Evolutionary conservation across 1,140 invertebrate species (phyloP).

Genomic region (Bombus sibiricus): DNA sequence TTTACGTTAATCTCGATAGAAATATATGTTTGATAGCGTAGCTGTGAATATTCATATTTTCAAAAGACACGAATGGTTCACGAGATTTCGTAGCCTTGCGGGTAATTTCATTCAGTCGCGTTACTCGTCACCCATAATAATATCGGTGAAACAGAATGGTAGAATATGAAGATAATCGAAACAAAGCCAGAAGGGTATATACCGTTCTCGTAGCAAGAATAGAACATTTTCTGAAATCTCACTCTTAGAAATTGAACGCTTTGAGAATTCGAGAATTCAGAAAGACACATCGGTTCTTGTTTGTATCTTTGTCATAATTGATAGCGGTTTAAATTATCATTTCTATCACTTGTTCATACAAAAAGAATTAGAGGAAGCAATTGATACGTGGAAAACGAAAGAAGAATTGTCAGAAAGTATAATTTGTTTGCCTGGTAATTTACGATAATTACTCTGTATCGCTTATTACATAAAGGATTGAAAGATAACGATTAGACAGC

Average conservation of each 20-base stretch:
- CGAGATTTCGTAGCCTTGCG: conserved; percentile 1
- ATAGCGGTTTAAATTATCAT: background rate
- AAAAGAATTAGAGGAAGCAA: too few relatives aligned
- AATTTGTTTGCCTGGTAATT: background rate
- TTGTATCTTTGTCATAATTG: background rate
- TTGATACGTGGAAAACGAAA: too few relatives aligned
- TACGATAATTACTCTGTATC: background rate
- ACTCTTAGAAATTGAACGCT: background rate
- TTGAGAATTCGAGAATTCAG: background rate
- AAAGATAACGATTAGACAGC: background rate
- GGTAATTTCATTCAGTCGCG: background rate
- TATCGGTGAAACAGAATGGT: conserved; percentile 5
- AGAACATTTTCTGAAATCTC: too few relatives aligned
- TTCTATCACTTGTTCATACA: background rate
- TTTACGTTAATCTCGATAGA: background rate
- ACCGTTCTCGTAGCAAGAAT: too few relatives aligned
- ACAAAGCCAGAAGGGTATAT: conserved; percentile 2
- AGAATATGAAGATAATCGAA: conserved; percentile 14
- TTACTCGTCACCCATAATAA: background rate
- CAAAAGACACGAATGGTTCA: background rate
- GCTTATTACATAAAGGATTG: background rate
- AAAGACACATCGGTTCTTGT: too few relatives aligned
- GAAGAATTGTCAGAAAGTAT: too few relatives aligned
- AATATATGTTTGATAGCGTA: too few relatives aligned
- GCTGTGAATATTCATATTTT: background rate